Evolutionary conservation across 2,797 vertebrate species (phyloP).

Genomic region (Microctenopoma stevenorrisi): DNA sequence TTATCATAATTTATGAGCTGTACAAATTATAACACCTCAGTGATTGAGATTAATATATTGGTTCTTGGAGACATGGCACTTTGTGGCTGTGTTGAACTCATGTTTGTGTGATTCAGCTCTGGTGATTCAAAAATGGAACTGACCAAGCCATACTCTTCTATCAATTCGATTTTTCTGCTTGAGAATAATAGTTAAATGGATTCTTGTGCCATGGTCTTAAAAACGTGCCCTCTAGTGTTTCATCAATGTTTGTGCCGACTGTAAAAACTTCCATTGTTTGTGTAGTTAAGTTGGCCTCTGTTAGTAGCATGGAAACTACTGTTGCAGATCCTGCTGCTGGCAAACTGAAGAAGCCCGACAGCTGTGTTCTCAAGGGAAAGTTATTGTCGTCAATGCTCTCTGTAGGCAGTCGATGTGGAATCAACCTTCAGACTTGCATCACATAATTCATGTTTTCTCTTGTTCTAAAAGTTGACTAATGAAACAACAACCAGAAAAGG

Average conservation of each 20-base stretch:
- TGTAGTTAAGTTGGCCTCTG: conserved; percentile 23
- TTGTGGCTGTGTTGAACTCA: conserved; percentile 25
- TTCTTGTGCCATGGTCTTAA: conserved; percentile 21
- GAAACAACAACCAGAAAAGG: no score
- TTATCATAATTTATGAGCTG: conserved; percentile 19
- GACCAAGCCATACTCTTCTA: conserved; percentile 18
- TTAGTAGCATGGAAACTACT: conserved; percentile 42
- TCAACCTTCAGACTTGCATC: conserved; percentile 36
- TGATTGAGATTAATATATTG: conserved; percentile 32
- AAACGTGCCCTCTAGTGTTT: conserved; percentile 16
- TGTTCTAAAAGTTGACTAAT: background rate
- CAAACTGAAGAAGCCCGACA: conserved; percentile 53
- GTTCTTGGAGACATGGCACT: conserved; percentile 28
- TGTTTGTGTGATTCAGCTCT: conserved; percentile 29
- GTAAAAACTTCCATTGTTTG: conserved; percentile 22
- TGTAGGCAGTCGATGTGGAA: conserved; percentile 43
- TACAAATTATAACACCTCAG: conserved; percentile 46
- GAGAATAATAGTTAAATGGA: background rate
- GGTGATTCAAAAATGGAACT: conserved; percentile 10
- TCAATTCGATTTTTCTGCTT: conserved; percentile 1
- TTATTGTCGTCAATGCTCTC: conserved; percentile 21
- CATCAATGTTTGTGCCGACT: conserved; percentile 21
- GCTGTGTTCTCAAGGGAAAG: conserved; percentile 69
- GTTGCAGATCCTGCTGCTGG: conserved; percentile 33
- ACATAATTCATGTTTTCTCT: conserved; percentile 49